phyloP scores from a whole-genome alignment of 2,888 invertebrate species.

The Lasioglossum morio region DNA sequence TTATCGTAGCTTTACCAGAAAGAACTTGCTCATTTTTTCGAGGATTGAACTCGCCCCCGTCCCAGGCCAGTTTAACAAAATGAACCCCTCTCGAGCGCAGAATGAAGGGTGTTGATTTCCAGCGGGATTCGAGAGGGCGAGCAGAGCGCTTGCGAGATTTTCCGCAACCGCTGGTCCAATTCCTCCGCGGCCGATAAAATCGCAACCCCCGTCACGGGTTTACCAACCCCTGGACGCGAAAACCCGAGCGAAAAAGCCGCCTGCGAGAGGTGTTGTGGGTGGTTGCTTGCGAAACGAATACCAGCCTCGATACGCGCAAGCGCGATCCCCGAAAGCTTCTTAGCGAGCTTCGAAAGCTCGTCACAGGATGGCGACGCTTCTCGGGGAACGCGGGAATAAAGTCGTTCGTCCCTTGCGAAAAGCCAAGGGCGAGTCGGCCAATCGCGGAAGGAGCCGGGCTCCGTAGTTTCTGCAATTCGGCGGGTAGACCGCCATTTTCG shows the following conservation, averaged over 20 bases:
- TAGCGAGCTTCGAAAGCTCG: constrained; percentile 65
- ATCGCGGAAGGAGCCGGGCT: constrained; percentile 59
- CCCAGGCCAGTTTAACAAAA: background rate
- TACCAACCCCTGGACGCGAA: constrained; percentile 57
- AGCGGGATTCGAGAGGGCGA: background rate
- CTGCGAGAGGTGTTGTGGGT: constrained; percentile 12
- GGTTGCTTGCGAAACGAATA: background rate
- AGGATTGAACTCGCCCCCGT: background rate
- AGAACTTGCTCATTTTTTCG: background rate
- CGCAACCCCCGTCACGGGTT: constrained; percentile 64
- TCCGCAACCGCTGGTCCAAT: constrained; percentile 41
- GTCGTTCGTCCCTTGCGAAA: constrained; percentile 58
- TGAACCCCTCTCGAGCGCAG: background rate
- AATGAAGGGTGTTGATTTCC: background rate
- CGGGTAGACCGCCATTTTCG: constrained; percentile 70
- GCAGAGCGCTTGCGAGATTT: constrained; percentile 67
- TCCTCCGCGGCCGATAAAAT: constrained; percentile 79
- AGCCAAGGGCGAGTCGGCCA: constrained; percentile 67
- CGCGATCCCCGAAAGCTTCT: constrained; percentile 30
- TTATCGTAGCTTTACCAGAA: background rate
- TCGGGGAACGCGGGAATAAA: constrained; percentile 40
- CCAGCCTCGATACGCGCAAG: constrained; percentile 28
- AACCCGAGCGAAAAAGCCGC: background rate
- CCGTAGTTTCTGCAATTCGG: constrained; percentile 66
- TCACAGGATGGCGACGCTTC: constrained; percentile 78